Conservation (phyloP, 2,888 invertebrate genomes). For the Leucania comma region DNA sequence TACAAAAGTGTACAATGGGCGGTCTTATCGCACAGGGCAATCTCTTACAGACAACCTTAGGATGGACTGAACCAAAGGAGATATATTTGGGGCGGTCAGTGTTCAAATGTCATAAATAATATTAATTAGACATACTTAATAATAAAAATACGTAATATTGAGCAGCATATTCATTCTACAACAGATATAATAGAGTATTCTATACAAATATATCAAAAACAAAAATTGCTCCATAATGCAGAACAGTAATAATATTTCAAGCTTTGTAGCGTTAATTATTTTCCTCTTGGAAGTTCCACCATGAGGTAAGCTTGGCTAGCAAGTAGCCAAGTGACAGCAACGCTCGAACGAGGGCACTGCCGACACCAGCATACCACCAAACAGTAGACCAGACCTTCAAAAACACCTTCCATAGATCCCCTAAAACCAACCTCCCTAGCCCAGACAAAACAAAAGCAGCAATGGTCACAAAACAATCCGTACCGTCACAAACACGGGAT, state of each 20-base stretch:
- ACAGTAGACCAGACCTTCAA: slow-evolving; percentile 27
- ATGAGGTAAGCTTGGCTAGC: slow-evolving; percentile 74
- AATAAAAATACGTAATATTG: too few relatives aligned
- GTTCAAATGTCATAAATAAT: too few relatives aligned
- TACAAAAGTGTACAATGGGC: too few relatives aligned
- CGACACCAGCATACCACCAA: slow-evolving; percentile 62
- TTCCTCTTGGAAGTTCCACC: slow-evolving; percentile 65
- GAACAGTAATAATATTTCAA: slow-evolving; percentile 53
- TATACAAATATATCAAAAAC: not conserved
- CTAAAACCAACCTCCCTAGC: not conserved
- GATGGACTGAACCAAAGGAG: too few relatives aligned
- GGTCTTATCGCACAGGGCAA: too few relatives aligned
- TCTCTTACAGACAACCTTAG: too few relatives aligned
- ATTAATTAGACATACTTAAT: too few relatives aligned
- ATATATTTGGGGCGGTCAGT: too few relatives aligned
- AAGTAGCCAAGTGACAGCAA: slow-evolving; percentile 80
- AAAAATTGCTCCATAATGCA: slow-evolving; percentile 16
- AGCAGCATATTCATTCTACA: not conserved
- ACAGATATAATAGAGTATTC: not conserved
- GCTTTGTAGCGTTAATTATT: slow-evolving; percentile 65
- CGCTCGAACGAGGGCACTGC: slow-evolving; percentile 81
- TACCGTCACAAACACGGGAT: slow-evolving; percentile 54
- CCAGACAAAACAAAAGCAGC: slow-evolving; percentile 53
- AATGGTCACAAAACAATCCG: slow-evolving; percentile 65
- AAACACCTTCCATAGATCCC: slow-evolving; percentile 28